Base-by-base conservation (phyloP, 2,113 vertebrate species). In the Myotis yumanensis region DNA sequence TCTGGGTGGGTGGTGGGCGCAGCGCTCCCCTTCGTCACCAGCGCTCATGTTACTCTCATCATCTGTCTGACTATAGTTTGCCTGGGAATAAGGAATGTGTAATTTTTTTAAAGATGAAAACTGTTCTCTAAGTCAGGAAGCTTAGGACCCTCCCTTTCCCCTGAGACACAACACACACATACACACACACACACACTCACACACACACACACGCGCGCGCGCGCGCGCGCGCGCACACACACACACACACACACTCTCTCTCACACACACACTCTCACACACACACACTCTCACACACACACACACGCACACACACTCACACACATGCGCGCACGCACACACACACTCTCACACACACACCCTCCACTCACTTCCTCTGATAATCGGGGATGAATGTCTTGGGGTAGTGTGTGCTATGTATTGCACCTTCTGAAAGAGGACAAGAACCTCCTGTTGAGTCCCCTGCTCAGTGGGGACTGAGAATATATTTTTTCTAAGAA, bases 61-160 rank as follows among this genome's bases (percentile, higher is more conserved):
- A 97, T 98, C 97, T 92, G 98, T 98, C 97, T 98, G 98, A 97
- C 98, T 98, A 98, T 97, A 98, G 98, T 98, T 98, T 97, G 98
- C 98, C 98, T 99, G 98, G 96, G 81, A 94, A 98, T 96, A 98
- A 97, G 96, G 94, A 97, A 98, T 0, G 18, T 96, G 95, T 68
- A 48, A 84, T 95, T 94, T 86, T 96, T 95, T 88, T 59, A 91
- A 94, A 91, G 84, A 90, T 72, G 83, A 80, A 92, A 92, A 93
- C 54, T 95, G 32, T 92, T 92, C 48, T 90, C 85, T 96, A 86
- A 95, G 80, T 95, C 73, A 97, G 77, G 73, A 77, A 90, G 32
- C 51, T 91, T 64, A 89, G 76, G 62, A 25, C 7, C 8, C 80
- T 77, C 59, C 77, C 11, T 76, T 40, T 8, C 20, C 69, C 68